Conservation (phyloP, 2,113 vertebrate species). For the Lamprotornis superbus region DNA sequence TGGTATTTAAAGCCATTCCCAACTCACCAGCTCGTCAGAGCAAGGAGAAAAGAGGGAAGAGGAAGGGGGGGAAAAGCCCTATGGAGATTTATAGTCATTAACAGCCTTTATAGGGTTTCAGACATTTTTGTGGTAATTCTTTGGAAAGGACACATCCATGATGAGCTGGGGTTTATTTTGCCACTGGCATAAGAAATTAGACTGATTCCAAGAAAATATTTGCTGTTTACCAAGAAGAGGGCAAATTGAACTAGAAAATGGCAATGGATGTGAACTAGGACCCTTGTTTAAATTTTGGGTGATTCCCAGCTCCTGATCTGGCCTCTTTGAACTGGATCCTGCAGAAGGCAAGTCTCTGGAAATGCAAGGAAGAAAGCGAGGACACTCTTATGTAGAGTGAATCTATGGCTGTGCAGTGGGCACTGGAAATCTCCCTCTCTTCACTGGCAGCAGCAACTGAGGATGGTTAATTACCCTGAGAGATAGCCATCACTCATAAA, state of each 20-base stretch:
- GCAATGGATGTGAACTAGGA: not conserved
- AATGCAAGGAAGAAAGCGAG: too few relatives aligned
- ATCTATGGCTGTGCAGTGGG: not conserved
- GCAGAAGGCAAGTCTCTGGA: not conserved
- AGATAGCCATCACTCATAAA: not conserved
- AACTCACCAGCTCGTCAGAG: constrained; percentile 51
- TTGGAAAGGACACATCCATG: constrained; percentile 27
- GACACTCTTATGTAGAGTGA: not conserved
- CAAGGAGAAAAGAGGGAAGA: constrained; percentile 24
- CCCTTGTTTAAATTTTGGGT: not conserved
- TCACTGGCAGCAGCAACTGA: not conserved
- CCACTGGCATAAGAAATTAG: constrained; percentile 20
- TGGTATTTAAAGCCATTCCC: constrained; percentile 61
- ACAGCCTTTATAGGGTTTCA: constrained; percentile 53
- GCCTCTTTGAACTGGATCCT: not conserved
- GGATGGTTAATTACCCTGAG: not conserved
- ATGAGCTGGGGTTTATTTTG: constrained; percentile 53
- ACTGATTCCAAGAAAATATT: constrained; percentile 43
- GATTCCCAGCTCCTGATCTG: not conserved
- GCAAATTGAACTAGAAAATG: not conserved
- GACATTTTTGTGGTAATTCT: constrained; percentile 58
- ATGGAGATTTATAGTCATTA: constrained; percentile 58
- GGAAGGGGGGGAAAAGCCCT: not conserved
- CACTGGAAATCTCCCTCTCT: not conserved
- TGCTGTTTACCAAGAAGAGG: constrained; percentile 17